Conservation (phyloP, 2,113 vertebrate genomes). For the crab-eating macaque (Macaca fascicularis) region DNA sequence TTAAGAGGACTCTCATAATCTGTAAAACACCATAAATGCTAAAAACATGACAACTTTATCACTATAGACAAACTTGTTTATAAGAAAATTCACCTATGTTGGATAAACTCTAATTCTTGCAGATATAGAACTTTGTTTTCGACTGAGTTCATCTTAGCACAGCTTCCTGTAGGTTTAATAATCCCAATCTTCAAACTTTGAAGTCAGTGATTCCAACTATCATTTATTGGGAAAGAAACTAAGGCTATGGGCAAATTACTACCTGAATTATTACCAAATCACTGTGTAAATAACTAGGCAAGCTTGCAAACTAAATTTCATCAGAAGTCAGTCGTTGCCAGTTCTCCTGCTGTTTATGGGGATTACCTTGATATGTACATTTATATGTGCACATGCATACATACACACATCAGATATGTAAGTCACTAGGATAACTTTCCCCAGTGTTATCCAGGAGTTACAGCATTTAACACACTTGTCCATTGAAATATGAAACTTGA, state of each 20-base stretch:
- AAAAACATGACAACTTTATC: neutral
- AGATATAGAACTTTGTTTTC: neutral
- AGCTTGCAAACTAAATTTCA: neutral
- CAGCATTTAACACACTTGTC: no score
- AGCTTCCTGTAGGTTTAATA: neutral
- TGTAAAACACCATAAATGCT: neutral
- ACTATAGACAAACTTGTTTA: neutral
- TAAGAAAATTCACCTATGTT: neutral
- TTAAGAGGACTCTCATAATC: constrained; percentile 5
- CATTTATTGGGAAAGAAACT: neutral
- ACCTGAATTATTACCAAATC: neutral
- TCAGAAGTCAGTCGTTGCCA: neutral
- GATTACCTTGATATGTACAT: neutral
- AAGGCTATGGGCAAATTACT: neutral
- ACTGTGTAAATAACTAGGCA: neutral
- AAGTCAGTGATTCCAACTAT: neutral
- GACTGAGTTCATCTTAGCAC: neutral
- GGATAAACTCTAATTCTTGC: neutral
- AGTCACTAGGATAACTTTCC: neutral
- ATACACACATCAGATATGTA: neutral
- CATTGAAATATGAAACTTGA: no score
- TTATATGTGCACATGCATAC: neutral
- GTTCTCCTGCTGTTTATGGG: neutral
- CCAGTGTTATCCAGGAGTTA: neutral
- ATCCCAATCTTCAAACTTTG: neutral